Conservation (phyloP, 2,797 vertebrate species). For the Pseudotriccus pelzelni region DNA sequence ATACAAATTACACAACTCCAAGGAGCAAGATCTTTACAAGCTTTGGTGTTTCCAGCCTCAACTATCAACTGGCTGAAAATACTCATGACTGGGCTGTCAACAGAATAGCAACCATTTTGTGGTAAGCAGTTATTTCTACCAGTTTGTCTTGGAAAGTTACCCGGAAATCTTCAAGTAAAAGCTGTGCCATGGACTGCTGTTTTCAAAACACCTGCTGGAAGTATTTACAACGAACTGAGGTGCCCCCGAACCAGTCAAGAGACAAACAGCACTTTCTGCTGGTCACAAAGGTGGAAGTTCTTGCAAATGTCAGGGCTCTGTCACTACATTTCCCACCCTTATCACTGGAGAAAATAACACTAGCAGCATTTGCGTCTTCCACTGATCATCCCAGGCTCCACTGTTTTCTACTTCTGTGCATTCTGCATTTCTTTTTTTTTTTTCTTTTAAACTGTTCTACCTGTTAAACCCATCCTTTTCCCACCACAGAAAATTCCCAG, state of each 20-base stretch:
- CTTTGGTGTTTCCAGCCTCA: not conserved
- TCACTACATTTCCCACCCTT: not conserved
- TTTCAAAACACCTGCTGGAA: not conserved
- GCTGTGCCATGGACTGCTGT: not conserved
- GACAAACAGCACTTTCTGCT: not conserved
- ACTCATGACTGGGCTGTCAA: not conserved
- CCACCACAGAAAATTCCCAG: not conserved
- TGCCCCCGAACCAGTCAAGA: not conserved
- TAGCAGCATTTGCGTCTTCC: not conserved
- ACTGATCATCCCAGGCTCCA: not conserved
- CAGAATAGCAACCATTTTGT: rapidly evolving
- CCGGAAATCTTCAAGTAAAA: not conserved
- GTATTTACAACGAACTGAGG: not conserved
- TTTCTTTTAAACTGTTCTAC: not conserved
- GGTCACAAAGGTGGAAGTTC: not conserved
- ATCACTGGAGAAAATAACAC: not conserved
- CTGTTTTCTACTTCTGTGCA: not conserved
- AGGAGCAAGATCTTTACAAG: not conserved
- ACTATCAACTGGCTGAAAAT: not conserved
- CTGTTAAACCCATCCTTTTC: not conserved
- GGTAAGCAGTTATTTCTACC: not conserved
- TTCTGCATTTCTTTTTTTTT: not conserved
- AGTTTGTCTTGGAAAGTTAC: not conserved
- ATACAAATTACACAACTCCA: not conserved
- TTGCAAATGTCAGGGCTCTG: not conserved